Conservation (phyloP, 2,113 vertebrate species). For the Xenopus borealis region DNA sequence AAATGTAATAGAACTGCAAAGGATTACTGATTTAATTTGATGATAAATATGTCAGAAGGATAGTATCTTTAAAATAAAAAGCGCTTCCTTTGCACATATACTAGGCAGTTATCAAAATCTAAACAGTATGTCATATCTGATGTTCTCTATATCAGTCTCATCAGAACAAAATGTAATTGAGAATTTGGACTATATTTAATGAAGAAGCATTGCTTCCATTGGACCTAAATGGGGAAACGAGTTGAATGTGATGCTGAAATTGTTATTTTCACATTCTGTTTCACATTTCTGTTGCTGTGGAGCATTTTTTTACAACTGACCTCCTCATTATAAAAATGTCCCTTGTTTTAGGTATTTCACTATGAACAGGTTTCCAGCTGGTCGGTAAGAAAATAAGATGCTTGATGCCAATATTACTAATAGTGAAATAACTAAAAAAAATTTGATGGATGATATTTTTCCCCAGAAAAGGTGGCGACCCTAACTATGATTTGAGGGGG, state of each 20-base stretch:
- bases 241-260: background rate
- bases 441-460: no score
- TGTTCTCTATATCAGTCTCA: background rate
- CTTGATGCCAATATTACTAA: no score
- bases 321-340: background rate
- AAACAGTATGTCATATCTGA: conserved; percentile 21
- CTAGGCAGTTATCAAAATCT: background rate
- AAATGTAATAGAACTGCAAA: background rate
- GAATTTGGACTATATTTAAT: background rate
- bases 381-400: no score
- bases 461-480: no score
- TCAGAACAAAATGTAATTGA: background rate
- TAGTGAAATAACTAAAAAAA: no score
- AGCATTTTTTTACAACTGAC: background rate
- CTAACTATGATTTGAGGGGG: no score
- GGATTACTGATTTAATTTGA: conserved; percentile 31
- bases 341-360: no score
- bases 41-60: conserved; percentile 13
- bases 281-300: background rate
- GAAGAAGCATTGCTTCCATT: background rate
- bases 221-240: background rate
- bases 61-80: conserved; percentile 3
- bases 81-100: background rate
- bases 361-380: no score
- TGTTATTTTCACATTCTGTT: background rate